Base-by-base conservation (phyloP, 1,140 invertebrate genomes). In the Cherax quadricarinatus region DNA sequence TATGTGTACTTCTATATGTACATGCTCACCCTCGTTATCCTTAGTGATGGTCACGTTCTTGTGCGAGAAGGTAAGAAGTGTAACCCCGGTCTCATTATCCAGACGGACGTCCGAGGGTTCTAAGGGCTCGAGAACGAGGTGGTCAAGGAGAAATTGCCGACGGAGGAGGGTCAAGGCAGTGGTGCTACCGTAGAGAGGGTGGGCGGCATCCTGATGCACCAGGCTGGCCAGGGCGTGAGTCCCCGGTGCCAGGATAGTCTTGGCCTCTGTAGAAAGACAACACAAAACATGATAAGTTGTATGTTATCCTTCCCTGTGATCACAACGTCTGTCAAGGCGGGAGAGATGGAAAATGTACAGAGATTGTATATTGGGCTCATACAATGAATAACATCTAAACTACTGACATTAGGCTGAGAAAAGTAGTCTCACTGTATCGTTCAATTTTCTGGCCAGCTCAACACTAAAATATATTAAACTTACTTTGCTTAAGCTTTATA, bases 161-260 rank as follows among this genome's bases (percentile, higher is more conserved):
- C 86, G 86, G n/a, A 88, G 86, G 51, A 53, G 21, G 48, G n/a
- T 14, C 1, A 88, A n/a, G 75, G 75, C 12, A 1, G 51, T 49
- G n/a, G 86, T 60, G 24, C 12, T 41, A 12, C 86, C 86, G 51
- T 79, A 88, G 30, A 78, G 86, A 1, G 78, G 73, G n/a, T 88
- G 21, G 24, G 73, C n/a, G 2, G 86, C 75, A 53, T 88, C 86
- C 51, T 88, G 86, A 14, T 66, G 86, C 3, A 80, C 16, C n/a
- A 88, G 75, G 48, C 53, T 4, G 4, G 6, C 6, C 41, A 53
- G 57, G 24, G 53, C 75, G 9, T 16, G 7, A 4, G 49, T 7
- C 51, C 24, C 57, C 12, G 86, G 86, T 0, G 86, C 86, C 70
- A 88, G 73, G 12, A 88, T 79, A 6, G 86, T 88, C 75, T 80